Conservation (phyloP, 2,888 invertebrate species). For the Helicoverpa assulta region DNA sequence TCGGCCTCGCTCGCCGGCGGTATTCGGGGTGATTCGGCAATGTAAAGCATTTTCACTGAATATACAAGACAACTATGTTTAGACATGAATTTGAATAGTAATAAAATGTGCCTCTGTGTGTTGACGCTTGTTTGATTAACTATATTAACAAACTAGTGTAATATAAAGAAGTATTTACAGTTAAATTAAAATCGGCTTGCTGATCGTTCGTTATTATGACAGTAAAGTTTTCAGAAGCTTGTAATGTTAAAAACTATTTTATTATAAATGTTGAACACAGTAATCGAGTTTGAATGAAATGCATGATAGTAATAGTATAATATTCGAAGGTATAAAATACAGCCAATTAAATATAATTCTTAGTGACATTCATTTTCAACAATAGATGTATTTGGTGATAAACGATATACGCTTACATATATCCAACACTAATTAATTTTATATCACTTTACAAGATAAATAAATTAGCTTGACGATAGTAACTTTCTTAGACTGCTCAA, state of each 20-base stretch:
- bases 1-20: conserved; percentile 37
- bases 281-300: conserved; percentile 58
- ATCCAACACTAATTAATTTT: conserved; percentile 36
- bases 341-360: conserved; percentile 35
- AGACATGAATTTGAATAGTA: conserved; percentile 68
- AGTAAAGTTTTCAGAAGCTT: conserved; percentile 52
- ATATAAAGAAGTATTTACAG: conserved; percentile 59
- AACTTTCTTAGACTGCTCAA: conserved; percentile 36
- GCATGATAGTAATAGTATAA: conserved; percentile 50
- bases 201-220: conserved; percentile 39
- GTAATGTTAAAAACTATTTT: conserved; percentile 60
- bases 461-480: conserved; percentile 27
- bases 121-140: conserved; percentile 68
- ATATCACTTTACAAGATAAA: conserved; percentile 35
- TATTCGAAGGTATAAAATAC: conserved; percentile 49
- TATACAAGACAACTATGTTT: conserved; percentile 52
- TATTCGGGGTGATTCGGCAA: conserved; percentile 82
- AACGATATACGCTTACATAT: conserved; percentile 22
- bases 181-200: conserved; percentile 54
- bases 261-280: conserved; percentile 59
- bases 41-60: conserved; percentile 68
- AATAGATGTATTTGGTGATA: conserved; percentile 39
- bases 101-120: conserved; percentile 75
- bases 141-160: conserved; percentile 64
- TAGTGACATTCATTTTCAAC: conserved; percentile 28